phyloP scores from a whole-genome alignment of 1,140 invertebrate genomes.

The Epicauta chinensis region DNA sequence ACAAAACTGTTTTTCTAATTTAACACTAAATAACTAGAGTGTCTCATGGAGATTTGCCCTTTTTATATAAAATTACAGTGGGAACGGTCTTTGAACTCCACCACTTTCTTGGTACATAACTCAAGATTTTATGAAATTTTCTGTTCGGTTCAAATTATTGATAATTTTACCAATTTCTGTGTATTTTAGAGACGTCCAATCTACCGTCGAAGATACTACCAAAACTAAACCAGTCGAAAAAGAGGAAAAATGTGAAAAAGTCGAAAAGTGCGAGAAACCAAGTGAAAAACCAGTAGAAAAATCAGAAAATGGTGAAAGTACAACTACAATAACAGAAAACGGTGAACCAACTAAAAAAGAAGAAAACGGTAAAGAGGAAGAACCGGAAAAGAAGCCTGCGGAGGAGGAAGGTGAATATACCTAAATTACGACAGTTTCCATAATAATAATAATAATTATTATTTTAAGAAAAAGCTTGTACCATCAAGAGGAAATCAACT shows the following conservation, averaged over 20 bases:
- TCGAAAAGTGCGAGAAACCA: conserved; percentile 21
- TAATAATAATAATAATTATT: not conserved
- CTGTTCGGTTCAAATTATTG: no score
- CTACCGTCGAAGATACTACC: conserved; percentile 23
- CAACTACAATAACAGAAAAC: conserved; percentile 40
- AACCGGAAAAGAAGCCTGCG: conserved; percentile 8
- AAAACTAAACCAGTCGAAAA: conserved; percentile 43
- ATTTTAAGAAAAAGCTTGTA: conserved; percentile 40
- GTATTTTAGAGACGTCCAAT: conserved; percentile 19
- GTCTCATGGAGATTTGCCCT: no score
- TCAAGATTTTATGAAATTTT: no score
- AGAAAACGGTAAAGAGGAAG: conserved; percentile 41
- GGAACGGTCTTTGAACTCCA: no score
- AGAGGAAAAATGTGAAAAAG: conserved; percentile 37
- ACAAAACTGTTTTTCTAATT: no score
- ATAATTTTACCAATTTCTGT: conserved; percentile 11
- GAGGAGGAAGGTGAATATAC: conserved; percentile 1
- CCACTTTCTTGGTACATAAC: no score
- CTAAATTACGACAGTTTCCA: not conserved
- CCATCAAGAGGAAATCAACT: conserved; percentile 66
- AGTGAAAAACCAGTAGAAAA: conserved; percentile 29
- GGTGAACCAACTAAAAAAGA: conserved; percentile 32
- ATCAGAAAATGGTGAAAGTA: conserved; percentile 24
- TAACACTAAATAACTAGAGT: no score
- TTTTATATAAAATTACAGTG: no score